Base-by-base conservation (phyloP, 2,113 vertebrate genomes). In the Hymenochirus boettgeri region DNA sequence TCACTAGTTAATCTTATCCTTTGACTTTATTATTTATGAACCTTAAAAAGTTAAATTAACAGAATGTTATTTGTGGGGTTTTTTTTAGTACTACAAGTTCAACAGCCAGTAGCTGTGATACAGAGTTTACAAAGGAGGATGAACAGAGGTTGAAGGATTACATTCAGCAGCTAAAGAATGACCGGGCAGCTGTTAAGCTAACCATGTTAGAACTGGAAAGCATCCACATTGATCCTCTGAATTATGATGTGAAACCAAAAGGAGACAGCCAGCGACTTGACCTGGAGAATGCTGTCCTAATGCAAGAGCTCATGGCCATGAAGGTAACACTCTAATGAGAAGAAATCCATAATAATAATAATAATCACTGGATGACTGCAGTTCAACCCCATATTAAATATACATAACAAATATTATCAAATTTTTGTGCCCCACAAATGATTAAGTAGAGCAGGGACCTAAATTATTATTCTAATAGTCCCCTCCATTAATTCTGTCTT, bases 221-320 rank as follows among this genome's bases (percentile, higher is more conserved):
- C 74, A 80, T 93, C 57, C 91, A 94, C 78, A 88, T 93, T 8
- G 91, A 94, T 72, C 88, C 91, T 0, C 86, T 93, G 37, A 92
- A 88, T 74, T 89, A 84, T 5, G 91, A 93, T 0, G 76, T 87
- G 72, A 92, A 90, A 75, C 86, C 92, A 15, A 83, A 86, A 9
- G 90, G 88, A 17, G 92, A 93, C 78, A 87, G 83, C 52, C 90
- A 93, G 73, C 74, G 91, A 52, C 87, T 94, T 21, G 91, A 94
- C 71, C 79, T 94, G 62, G 92, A 94, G 78, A 93, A 94, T 4
- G 92, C 92, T 0, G 92, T 94, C 45, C 80, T 94, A 63, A 92
- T 94, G 92, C 92, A 94, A 71, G 92, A 94, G 69, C 89, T 94
- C 56, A 94, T 94, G 92, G 91, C 92, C 74, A 94, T 93, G 91